Conservation (phyloP, 37 sponge, comb jelly and placozoan species). For the Sycon ciliatum region DNA sequence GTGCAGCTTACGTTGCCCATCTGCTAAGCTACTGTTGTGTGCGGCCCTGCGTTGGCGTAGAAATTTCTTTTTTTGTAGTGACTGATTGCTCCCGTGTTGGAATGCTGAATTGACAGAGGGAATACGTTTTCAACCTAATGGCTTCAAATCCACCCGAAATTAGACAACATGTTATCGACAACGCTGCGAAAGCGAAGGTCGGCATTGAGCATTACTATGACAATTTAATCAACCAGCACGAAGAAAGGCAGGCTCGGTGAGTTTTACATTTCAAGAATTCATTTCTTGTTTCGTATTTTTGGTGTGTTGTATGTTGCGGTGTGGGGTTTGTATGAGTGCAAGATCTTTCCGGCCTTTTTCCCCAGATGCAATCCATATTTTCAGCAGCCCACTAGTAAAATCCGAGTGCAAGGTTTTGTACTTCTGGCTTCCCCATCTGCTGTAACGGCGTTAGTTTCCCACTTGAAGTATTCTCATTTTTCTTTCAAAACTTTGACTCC, state of each 20-base stretch:
- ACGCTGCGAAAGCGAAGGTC: constrained; percentile 55
- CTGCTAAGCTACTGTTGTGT: no score
- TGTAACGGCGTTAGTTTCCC: no score
- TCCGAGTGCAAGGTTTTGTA: no score
- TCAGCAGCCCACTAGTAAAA: no score
- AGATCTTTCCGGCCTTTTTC: background rate
- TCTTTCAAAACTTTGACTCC: no score
- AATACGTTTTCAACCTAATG: background rate
- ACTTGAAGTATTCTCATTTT: no score
- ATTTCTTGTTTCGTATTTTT: background rate
- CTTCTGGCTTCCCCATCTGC: no score
- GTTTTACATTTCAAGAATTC: background rate
- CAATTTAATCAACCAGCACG: constrained; percentile 47
- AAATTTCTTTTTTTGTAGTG: no score
- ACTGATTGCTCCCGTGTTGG: no score
- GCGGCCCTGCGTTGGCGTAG: no score
- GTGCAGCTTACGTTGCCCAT: no score
- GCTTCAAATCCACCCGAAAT: no score
- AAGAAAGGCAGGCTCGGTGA: constrained; percentile 43
- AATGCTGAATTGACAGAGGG: background rate
- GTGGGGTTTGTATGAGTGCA: background rate
- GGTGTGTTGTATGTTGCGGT: background rate
- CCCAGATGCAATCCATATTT: background rate
- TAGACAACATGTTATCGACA: constrained; percentile 43
- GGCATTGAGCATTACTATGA: constrained; percentile 71